Evolutionary conservation across 2,113 vertebrate genomes (phyloP).

Genomic region (Mobula birostris): DNA sequence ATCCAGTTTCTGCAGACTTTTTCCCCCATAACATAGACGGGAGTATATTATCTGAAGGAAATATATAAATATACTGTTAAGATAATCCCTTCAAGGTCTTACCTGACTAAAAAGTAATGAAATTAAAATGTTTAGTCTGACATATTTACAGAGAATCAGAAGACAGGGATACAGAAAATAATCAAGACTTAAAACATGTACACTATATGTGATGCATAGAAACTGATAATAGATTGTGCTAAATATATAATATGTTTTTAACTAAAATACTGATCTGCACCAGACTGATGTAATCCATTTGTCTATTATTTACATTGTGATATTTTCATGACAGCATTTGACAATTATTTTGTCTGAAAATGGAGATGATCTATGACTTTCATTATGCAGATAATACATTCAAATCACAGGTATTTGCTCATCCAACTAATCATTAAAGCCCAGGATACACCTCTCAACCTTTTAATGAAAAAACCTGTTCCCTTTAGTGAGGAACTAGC

Average conservation of each 20-base stretch:
- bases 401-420: background rate
- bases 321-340: background rate
- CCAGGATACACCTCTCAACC: background rate
- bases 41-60: background rate
- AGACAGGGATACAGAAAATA: background rate
- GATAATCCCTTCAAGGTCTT: background rate
- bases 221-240: background rate
- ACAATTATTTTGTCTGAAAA: background rate
- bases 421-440: background rate
- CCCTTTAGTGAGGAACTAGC: background rate
- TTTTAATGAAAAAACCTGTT: background rate
- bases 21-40: background rate
- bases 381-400: background rate
- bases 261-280: background rate
- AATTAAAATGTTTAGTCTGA: background rate
- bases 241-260: background rate
- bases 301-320: background rate
- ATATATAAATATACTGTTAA: background rate
- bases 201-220: background rate
- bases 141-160: background rate
- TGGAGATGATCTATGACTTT: background rate
- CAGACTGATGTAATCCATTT: background rate
- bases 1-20: background rate
- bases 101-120: background rate
- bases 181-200: background rate